These are phyloP conservation scores for Lagria hirta DNA, from an alignment of 2,888 invertebrate species.

Conservation along the genomic window DNA sequence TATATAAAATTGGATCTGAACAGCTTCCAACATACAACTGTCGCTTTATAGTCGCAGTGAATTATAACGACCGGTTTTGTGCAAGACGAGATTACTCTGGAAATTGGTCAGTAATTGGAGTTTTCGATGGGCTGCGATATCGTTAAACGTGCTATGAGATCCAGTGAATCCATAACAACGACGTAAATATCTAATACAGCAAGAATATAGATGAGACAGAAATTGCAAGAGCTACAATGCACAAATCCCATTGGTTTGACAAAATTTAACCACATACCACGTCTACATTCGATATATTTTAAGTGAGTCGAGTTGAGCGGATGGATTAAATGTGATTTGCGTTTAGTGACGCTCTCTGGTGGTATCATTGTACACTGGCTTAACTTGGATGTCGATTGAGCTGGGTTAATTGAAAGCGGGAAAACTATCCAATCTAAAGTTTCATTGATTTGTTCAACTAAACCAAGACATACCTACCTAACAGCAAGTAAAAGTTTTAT, in stretches of 20 bases:
- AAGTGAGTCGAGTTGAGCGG: constrained; percentile 13
- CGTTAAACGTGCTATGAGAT: constrained; percentile 19
- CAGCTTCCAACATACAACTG: constrained; percentile 1
- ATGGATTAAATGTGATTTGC: constrained; percentile 20
- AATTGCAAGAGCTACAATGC: background rate
- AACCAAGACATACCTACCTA: no score
- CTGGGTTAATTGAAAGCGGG: constrained; percentile 17
- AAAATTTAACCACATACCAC: constrained; percentile 9
- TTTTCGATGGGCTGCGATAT: constrained; percentile 18
- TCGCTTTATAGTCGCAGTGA: constrained; percentile 4
- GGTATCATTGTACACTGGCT: constrained; percentile 12
- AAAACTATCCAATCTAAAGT: no score
- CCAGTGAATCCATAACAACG: no score
- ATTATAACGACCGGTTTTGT: constrained; percentile 11
- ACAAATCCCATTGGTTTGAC: constrained; percentile 7
- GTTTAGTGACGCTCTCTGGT: constrained; percentile 9
- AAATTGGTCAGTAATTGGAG: constrained; percentile 20
- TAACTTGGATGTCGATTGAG: constrained; percentile 18
- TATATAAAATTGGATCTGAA: constrained; percentile 10
- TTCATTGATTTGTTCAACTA: no score
- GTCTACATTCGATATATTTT: constrained; percentile 17
- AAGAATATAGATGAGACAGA: constrained; percentile 7
- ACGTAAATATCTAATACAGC: constrained; percentile 7
- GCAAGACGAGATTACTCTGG: constrained; percentile 9
- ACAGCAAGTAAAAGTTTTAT: no score